A percentile compares a stretch with the other conserved stretches of the same genome.
Conservation (phyloP, 2,113 vertebrate genomes). For the Genyomyrus donnyi region DNA sequence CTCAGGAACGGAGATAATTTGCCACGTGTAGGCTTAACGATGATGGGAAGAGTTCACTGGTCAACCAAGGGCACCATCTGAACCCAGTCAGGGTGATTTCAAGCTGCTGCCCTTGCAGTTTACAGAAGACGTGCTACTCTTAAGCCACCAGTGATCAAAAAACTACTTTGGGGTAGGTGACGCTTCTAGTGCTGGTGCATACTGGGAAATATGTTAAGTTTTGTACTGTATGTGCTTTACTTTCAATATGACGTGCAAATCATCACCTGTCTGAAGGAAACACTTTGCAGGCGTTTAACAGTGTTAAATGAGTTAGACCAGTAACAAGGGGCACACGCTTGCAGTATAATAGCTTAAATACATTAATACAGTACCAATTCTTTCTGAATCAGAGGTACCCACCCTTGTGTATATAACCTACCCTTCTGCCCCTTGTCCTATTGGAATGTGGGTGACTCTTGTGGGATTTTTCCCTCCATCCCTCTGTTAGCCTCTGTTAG, state of each 20-base stretch:
- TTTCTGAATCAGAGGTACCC: background rate
- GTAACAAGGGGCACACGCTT: background rate
- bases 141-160: background rate
- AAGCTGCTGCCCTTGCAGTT: background rate
- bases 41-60: background rate
- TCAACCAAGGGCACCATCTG: background rate
- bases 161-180: background rate
- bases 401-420: background rate
- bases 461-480: background rate
- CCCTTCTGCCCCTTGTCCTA: background rate
- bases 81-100: background rate
- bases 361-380: background rate
- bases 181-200: background rate
- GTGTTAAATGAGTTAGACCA: background rate
- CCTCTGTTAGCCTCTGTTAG: background rate
- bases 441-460: background rate
- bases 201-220: background rate
- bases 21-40: background rate
- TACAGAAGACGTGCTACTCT: background rate
- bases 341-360: background rate
- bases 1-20: background rate
- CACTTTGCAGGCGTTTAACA: background rate
- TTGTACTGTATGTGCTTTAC: background rate
- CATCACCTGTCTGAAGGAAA: background rate
- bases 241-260: background rate